A percentile compares a stretch with the other conserved stretches of the same genome.
phyloP scores from a whole-genome alignment of 2,113 vertebrate genomes.

The Trichomycterus rosablanca region DNA sequence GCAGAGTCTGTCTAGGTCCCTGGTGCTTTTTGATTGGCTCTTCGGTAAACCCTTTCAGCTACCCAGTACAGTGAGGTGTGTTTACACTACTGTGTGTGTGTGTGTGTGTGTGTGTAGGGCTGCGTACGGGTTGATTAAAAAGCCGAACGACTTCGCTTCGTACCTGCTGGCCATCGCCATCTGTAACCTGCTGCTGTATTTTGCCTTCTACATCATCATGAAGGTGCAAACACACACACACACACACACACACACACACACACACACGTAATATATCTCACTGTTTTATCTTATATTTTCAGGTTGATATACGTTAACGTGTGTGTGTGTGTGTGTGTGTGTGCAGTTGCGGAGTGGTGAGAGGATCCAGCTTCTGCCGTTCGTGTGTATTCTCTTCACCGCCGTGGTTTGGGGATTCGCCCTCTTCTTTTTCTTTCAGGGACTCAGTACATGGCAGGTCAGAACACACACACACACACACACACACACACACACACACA shows the following conservation, averaged over 20 bases:
- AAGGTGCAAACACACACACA: slow-evolving; percentile 69
- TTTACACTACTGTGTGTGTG: too few relatives aligned
- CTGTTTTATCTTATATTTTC: too few relatives aligned
- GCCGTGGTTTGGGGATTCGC: slow-evolving; percentile 94
- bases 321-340: slow-evolving; percentile 36
- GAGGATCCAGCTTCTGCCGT: slow-evolving; percentile 78
- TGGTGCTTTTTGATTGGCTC: too few relatives aligned
- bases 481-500: not conserved
- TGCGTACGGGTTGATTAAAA: slow-evolving; percentile 85
- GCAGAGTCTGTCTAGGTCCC: too few relatives aligned
- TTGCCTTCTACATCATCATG: slow-evolving; percentile 99
- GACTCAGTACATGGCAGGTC: slow-evolving; percentile 98
- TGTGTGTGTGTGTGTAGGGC: slow-evolving; percentile 65
- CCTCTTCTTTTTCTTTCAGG: slow-evolving; percentile 98
- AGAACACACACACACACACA: slow-evolving; percentile 33
- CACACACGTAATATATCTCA: not conserved
- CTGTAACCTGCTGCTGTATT: slow-evolving; percentile 97
- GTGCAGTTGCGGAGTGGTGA: slow-evolving; percentile 76
- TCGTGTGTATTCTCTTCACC: slow-evolving; percentile 87
- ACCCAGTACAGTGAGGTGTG: too few relatives aligned
- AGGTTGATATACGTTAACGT: too few relatives aligned
- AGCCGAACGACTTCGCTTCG: slow-evolving; percentile 93
- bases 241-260: slow-evolving; percentile 9
- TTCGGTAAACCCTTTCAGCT: too few relatives aligned
- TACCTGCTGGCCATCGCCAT: slow-evolving; percentile 95